Base-by-base conservation (phyloP, 1,140 invertebrate species). In the Diorhabda sublineata region DNA sequence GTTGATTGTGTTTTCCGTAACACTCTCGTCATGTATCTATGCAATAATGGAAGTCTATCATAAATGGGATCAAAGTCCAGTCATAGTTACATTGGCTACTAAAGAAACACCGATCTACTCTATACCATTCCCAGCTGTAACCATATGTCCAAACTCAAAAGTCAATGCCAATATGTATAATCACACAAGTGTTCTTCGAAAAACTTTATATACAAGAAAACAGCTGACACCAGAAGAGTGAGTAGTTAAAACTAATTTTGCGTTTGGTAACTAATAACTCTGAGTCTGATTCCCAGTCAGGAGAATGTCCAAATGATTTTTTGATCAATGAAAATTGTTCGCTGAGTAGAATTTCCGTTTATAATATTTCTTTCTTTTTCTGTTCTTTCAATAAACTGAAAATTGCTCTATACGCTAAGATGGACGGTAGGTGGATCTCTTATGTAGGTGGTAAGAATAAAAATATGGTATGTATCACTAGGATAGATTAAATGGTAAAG, bases 221-320 rank as follows among this genome's bases (percentile, higher is more conserved):
- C 91, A 92, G 3, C 86, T 89, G 81, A 92, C 90, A 42, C 84
- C 81, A 6, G 90, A 91, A 68, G 83, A 47, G 47, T 47, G 11
- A 64, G 62, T 64, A 52, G 41, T 26, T 26, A 26, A 26, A 26
- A 26, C 26, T 26, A 26, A 26, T 26, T 26, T 26, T 26, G 26
- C 26, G 26, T 26, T 26, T 26, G 26, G 26, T 26, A 26, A 26
- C 26, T 1, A 26, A 26, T 26, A 26, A 26, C 26, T 26, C 1
- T 26, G 26, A 26, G 26, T 26, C 26, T 26, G 26, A 26, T 26
- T 26, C 26, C 26, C 26, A 26, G 26, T 26, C 26, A 26, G 26
- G 1, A 1, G 26, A 26, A 26, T 26, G 26, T 26, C 26, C 26
- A 26, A 26, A 26, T 26, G 26, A 26, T 26, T 26, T 26, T 26